These are phyloP conservation scores for Adoxophyes honmai DNA, from an alignment of 1,140 invertebrate genomes.

Conservation along the genomic window DNA sequence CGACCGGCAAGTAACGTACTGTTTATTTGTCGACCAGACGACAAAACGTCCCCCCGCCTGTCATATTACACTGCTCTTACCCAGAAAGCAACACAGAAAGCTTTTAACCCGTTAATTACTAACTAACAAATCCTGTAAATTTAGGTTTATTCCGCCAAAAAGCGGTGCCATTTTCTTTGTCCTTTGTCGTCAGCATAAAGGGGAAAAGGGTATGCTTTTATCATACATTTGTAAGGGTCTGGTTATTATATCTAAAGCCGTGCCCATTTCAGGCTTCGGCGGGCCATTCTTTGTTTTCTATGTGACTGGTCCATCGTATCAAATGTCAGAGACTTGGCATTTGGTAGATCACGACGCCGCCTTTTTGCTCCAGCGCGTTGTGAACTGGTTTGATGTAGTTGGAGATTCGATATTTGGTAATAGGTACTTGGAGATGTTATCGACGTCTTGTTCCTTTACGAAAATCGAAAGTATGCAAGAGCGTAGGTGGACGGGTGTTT, in stretches of 20 bases:
- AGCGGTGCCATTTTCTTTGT: not conserved
- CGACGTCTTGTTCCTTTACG: too few relatives aligned
- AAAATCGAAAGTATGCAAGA: too few relatives aligned
- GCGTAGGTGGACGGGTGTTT: too few relatives aligned
- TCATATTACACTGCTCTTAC: not conserved
- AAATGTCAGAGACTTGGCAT: slow-evolving; percentile 13
- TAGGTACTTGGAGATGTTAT: not conserved
- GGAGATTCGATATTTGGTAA: not conserved
- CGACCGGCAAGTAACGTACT: too few relatives aligned
- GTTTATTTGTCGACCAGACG: not conserved
- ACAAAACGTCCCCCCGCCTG: not conserved
- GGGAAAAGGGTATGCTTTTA: not conserved
- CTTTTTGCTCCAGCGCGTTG: slow-evolving; percentile 13
- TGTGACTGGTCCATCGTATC: too few relatives aligned
- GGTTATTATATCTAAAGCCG: too few relatives aligned
- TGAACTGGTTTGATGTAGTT: slow-evolving; percentile 13
- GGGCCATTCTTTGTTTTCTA: too few relatives aligned
- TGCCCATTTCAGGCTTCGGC: too few relatives aligned
- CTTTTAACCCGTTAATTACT: not conserved
- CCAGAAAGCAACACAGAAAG: not conserved
- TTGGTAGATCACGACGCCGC: slow-evolving; percentile 17
- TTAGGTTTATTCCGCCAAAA: not conserved
- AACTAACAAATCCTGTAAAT: not conserved
- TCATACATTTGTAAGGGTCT: not conserved
- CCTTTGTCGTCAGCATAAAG: slow-evolving; percentile 8